phyloP scores from a whole-genome alignment of 2,797 vertebrate species.

The Alosa sapidissima region DNA sequence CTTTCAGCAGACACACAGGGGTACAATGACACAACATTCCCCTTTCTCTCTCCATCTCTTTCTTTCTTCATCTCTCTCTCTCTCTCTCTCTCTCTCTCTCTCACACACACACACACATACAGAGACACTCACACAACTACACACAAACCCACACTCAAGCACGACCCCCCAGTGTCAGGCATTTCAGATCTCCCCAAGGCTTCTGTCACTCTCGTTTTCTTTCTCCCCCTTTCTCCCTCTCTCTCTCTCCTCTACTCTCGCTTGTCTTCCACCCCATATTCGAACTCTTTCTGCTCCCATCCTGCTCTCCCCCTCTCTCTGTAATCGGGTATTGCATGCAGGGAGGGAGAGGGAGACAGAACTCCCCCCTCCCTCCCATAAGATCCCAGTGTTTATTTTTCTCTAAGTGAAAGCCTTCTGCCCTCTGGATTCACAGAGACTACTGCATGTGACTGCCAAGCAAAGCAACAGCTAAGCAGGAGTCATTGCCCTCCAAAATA shows the following conservation, averaged over 20 bases:
- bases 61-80: background rate
- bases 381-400: slow-evolving; percentile 20
- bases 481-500: background rate
- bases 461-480: slow-evolving; percentile 7
- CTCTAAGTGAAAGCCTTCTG: slow-evolving; percentile 23
- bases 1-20: slow-evolving; percentile 33
- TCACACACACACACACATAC: too few species aligned
- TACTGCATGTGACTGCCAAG: slow-evolving; percentile 20
- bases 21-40: background rate
- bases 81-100: background rate
- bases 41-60: background rate
- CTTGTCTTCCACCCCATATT: background rate
- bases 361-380: background rate
- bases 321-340: background rate
- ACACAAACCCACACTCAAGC: background rate
- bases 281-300: background rate
- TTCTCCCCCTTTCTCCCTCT: too few species aligned
- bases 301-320: background rate
- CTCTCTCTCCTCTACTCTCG: background rate
- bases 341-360: background rate
- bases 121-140: background rate
- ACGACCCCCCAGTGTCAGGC: background rate
- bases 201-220: background rate
- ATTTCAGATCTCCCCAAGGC: background rate
- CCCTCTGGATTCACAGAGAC: slow-evolving; percentile 1